These are phyloP conservation scores for Phalera bucephala DNA, from an alignment of 2,888 invertebrate species.

Conservation along the genomic window DNA sequence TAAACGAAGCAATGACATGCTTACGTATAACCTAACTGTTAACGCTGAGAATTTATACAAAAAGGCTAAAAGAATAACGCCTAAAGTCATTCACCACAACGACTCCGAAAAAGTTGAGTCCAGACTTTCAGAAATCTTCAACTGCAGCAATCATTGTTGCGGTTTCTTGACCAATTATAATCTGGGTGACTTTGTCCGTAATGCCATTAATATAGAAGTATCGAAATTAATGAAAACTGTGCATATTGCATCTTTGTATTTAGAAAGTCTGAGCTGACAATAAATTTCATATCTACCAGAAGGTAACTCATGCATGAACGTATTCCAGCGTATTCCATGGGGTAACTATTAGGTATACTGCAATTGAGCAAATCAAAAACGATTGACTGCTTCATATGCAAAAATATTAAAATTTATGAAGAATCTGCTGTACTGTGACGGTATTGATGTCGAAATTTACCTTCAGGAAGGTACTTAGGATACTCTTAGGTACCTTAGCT, in stretches of 20 bases:
- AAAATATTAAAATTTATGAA: too few species aligned
- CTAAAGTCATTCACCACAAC: constrained; percentile 60
- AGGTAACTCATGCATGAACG: too few species aligned
- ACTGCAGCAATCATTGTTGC: constrained; percentile 49
- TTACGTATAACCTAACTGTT: constrained; percentile 57
- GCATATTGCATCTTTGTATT: constrained; percentile 58
- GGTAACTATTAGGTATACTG: too few species aligned
- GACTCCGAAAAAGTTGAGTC: constrained; percentile 55
- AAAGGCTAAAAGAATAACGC: constrained; percentile 59
- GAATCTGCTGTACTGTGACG: not conserved
- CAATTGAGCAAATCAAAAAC: too few species aligned
- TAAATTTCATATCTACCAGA: too few species aligned
- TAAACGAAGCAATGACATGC: constrained; percentile 49
- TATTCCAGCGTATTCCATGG: too few species aligned
- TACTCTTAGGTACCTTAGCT: too few species aligned
- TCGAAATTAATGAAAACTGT: constrained; percentile 55
- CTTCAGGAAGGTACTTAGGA: too few species aligned
- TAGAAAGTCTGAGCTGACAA: constrained; percentile 67
- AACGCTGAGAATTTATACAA: constrained; percentile 58
- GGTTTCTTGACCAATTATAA: constrained; percentile 42
- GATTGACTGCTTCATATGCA: too few species aligned
- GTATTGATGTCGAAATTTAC: not conserved
- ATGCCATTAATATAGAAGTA: constrained; percentile 58
- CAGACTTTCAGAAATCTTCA: constrained; percentile 56
- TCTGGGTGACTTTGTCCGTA: constrained; percentile 56